phyloP scores from a whole-genome alignment of 2,888 invertebrate species.

The Heliconius sara region DNA sequence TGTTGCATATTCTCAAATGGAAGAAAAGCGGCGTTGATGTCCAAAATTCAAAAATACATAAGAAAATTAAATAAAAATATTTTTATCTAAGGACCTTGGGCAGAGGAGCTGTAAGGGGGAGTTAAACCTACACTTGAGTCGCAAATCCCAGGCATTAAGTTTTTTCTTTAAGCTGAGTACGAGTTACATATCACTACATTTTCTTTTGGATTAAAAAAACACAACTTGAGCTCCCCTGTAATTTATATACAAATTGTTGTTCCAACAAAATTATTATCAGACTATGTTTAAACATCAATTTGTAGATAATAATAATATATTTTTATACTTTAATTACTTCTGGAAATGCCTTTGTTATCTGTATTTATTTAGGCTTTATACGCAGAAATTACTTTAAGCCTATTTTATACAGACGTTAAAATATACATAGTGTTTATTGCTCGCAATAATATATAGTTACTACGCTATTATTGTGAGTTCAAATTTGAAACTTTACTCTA shows the following conservation, averaged over 20 bases:
- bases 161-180: no score
- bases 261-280: neutral
- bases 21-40: neutral
- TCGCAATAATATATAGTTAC: neutral
- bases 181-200: neutral
- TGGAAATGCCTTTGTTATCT: conserved; percentile 9
- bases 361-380: conserved; percentile 3
- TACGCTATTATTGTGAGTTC: neutral
- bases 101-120: no score
- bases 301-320: neutral
- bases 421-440: neutral
- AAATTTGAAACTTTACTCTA: no score
- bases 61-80: neutral
- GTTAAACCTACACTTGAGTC: no score
- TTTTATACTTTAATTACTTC: conserved; percentile 17
- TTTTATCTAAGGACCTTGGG: no score
- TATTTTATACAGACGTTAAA: neutral
- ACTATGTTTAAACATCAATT: neutral
- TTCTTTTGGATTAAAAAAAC: neutral
- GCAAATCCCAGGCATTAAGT: no score
- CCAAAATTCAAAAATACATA: neutral
- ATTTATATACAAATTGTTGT: neutral
- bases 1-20: neutral
- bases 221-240: neutral
- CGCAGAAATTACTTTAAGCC: conserved; percentile 11